Conservation (phyloP, 2,888 invertebrate genomes). For the Tiphia femorata region DNA sequence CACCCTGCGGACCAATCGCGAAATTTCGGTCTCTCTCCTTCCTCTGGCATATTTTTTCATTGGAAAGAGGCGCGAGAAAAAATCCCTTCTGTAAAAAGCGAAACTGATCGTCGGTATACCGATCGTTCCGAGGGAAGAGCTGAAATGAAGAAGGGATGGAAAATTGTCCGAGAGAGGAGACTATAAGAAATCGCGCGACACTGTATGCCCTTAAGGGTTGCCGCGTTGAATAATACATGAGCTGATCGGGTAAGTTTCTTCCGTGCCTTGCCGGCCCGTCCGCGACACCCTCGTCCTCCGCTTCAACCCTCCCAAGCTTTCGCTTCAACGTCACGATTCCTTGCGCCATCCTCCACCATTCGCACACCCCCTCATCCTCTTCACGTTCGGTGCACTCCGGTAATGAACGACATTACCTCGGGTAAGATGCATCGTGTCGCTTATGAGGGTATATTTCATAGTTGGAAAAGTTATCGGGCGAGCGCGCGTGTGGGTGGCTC, state of each 20-base stretch:
- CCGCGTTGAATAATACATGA: conserved; percentile 40
- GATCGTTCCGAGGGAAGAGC: too few species aligned
- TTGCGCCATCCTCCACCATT: background rate
- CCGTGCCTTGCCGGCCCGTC: conserved; percentile 21
- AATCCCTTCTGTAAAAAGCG: too few species aligned
- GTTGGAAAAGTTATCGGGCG: conserved; percentile 51
- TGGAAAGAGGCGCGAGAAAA: too few species aligned
- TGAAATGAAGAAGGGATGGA: background rate
- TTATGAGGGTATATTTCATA: conserved; percentile 54
- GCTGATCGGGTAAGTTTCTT: conserved; percentile 42
- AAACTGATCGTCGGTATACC: too few species aligned
- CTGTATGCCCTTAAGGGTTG: conserved; percentile 8
- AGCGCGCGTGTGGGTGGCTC: background rate
- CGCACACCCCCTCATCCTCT: background rate
- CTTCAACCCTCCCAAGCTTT: too few species aligned
- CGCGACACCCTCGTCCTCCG: background rate
- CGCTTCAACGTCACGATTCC: too few species aligned
- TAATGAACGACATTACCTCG: conserved; percentile 49
- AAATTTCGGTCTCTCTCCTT: too few species aligned
- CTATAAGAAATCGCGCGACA: conserved; percentile 10
- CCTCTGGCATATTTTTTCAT: too few species aligned
- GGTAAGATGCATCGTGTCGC: conserved; percentile 39
- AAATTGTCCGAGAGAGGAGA: background rate
- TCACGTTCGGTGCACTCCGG: conserved; percentile 9
- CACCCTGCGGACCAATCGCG: too few species aligned